phyloP scores from a whole-genome alignment of 1,140 invertebrate genomes.

The Anastrepha obliqua region DNA sequence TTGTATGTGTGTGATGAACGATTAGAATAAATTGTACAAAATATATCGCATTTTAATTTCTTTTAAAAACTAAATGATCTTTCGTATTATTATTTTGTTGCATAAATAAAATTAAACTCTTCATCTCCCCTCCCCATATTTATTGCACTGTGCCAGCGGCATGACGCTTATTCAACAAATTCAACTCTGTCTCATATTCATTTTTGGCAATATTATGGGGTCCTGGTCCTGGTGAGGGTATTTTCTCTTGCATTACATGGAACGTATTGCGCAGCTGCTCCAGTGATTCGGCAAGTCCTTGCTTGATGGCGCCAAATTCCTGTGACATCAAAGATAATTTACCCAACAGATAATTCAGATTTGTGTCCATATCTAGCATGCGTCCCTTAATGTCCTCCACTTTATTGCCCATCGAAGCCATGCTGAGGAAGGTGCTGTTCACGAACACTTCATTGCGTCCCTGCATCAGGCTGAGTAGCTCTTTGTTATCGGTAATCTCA shows the following conservation, averaged over 20 bases:
- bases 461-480: slow-evolving; percentile 84
- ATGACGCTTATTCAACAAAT: slow-evolving; percentile 58
- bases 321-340: slow-evolving; percentile 87
- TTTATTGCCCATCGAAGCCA: slow-evolving; percentile 88
- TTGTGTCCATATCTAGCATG: slow-evolving; percentile 87
- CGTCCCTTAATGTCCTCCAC: slow-evolving; percentile 85
- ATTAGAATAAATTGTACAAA: slow-evolving; percentile 63
- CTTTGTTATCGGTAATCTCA: slow-evolving; percentile 85
- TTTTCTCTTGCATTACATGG: slow-evolving; percentile 79
- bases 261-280: slow-evolving; percentile 84
- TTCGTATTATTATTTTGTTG: slow-evolving; percentile 64
- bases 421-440: slow-evolving; percentile 86
- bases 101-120: slow-evolving; percentile 62
- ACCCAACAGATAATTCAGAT: slow-evolving; percentile 89
- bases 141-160: neutral
- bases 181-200: slow-evolving; percentile 59
- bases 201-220: slow-evolving; percentile 56
- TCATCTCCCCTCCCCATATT: slow-evolving; percentile 59
- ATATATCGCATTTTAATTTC: slow-evolving; percentile 55
- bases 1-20: slow-evolving; percentile 32
- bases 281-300: slow-evolving; percentile 81
- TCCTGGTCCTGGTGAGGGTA: slow-evolving; percentile 64
- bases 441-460: slow-evolving; percentile 87
- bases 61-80: slow-evolving; percentile 60
- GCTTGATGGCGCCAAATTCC: slow-evolving; percentile 90